Conservation (phyloP, 2,797 vertebrate species). For the Brotula barbata region DNA sequence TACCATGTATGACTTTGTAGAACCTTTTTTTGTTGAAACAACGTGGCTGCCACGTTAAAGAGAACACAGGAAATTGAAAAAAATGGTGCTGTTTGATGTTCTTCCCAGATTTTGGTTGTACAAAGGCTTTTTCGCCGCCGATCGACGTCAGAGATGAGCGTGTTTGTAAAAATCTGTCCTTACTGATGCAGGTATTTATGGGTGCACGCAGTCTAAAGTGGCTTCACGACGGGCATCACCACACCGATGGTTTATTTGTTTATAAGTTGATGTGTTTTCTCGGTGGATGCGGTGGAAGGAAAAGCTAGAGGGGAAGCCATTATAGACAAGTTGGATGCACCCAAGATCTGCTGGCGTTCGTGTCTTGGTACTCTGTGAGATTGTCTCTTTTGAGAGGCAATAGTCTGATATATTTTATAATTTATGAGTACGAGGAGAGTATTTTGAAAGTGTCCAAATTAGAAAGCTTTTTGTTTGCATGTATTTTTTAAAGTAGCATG, state of each 20-base stretch:
- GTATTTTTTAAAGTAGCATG: slow-evolving; percentile 78
- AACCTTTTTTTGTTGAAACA: slow-evolving; percentile 61
- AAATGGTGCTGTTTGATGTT: slow-evolving; percentile 77
- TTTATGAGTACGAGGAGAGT: slow-evolving; percentile 60
- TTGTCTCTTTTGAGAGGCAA: slow-evolving; percentile 63
- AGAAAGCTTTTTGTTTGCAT: slow-evolving; percentile 79
- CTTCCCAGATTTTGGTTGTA: slow-evolving; percentile 65
- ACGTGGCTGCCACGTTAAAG: slow-evolving; percentile 62
- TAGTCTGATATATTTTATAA: slow-evolving; percentile 72
- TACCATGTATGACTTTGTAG: slow-evolving; percentile 72
- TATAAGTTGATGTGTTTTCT: slow-evolving; percentile 25
- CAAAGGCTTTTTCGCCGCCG: slow-evolving; percentile 50
- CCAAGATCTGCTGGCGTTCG: slow-evolving; percentile 16
- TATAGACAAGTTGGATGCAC: slow-evolving; percentile 25
- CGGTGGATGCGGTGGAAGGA: slow-evolving; percentile 36
- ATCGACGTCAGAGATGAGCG: slow-evolving; percentile 52
- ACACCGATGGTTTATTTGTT: slow-evolving; percentile 24
- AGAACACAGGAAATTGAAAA: slow-evolving; percentile 69
- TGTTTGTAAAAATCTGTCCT: slow-evolving; percentile 37
- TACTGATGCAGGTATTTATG: slow-evolving; percentile 14
- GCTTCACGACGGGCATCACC: slow-evolving; percentile 3
- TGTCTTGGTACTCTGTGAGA: slow-evolving; percentile 45
- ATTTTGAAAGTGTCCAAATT: slow-evolving; percentile 68
- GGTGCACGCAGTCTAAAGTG: slow-evolving; percentile 11
- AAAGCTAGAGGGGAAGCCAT: slow-evolving; percentile 32